Base-by-base conservation (phyloP, 2,797 vertebrate genomes). In the Gymnodraco acuticeps region DNA sequence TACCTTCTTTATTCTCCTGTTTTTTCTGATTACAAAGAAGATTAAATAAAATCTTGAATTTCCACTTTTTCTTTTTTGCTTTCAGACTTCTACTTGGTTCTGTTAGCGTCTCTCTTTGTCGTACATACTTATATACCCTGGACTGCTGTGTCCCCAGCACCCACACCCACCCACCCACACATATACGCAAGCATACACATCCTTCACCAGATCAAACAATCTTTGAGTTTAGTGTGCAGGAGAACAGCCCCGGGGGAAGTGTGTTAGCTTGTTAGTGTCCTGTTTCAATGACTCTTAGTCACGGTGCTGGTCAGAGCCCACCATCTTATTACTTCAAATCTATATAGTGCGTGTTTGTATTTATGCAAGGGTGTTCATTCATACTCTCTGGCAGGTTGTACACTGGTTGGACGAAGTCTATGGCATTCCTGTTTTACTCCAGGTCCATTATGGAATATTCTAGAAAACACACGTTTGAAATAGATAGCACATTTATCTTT, bases 251-350 rank as follows among this genome's bases (percentile, higher is more conserved):
- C 27, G 10, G 62, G 66, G 59, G 82, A 73, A 73, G 81, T 66
- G 75, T 13, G 68, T 58, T 77, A 72, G 83, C 90, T 93, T 88
- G 87, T 93, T 92, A 92, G 87, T 77, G 77, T 78, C 59, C 47
- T 10, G 17, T 75, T 86, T 80, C 78, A 87, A 76, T 87, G 80
- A 75, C 55, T 72, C 66, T 81, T 51, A 33, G 78, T 73, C 70
- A 61, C 65, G 31, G 12, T 31, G 66, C 53, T 70, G 76, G 76
- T 58, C 67, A 70, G 58, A 75, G 53, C 27, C 58, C 45, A 23
- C 27, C 58, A 51, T 86, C 85, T 78, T 80, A 76, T 90, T 84
- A 82, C 81, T 77, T 83, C 64, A 63, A 64, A 59, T 80, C 84
- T 78, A 88, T 89, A 86, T 62, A 52, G 52, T 51, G 62, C 10